Evolutionary conservation across 2,113 vertebrate species (phyloP).

Genomic region (Cyanoramphus novaezelandiae): DNA sequence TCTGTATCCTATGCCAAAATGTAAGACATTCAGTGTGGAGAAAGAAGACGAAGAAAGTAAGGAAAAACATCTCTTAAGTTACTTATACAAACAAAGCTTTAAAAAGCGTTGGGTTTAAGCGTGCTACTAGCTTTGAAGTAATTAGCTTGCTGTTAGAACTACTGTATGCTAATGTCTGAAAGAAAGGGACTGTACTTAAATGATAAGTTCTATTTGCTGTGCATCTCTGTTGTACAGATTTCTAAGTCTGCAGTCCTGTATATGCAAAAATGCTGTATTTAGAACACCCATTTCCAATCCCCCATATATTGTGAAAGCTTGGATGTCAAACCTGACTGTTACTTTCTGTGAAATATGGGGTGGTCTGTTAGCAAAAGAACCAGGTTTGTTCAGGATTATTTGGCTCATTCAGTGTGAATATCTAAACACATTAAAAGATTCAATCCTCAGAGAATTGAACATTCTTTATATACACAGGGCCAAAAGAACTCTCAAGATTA

Average conservation of each 20-base stretch:
- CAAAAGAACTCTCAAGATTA: neutral
- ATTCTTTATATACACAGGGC: neutral
- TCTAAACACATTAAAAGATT: neutral
- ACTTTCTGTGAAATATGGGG: neutral
- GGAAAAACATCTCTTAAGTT: neutral
- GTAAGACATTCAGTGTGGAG: neutral
- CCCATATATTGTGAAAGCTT: neutral
- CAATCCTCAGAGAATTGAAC: neutral
- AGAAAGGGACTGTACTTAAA: slow-evolving; percentile 2
- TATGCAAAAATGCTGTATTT: neutral
- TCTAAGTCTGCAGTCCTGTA: neutral
- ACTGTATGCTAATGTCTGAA: neutral
- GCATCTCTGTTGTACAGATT: neutral
- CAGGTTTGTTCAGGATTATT: neutral
- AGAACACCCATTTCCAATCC: neutral
- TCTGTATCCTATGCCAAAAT: neutral
- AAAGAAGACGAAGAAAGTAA: neutral
- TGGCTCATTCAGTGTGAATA: slow-evolving; percentile 31
- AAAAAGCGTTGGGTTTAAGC: neutral
- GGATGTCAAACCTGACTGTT: neutral
- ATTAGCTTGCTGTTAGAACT: slow-evolving; percentile 56
- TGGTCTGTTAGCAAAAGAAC: neutral
- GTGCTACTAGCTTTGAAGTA: slow-evolving; percentile 9
- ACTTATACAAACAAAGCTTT: neutral
- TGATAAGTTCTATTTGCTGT: neutral